These are phyloP conservation scores for Actinernus sp. DNA, from an alignment of 92 coral and sea anemone species.

Conservation along the genomic window DNA sequence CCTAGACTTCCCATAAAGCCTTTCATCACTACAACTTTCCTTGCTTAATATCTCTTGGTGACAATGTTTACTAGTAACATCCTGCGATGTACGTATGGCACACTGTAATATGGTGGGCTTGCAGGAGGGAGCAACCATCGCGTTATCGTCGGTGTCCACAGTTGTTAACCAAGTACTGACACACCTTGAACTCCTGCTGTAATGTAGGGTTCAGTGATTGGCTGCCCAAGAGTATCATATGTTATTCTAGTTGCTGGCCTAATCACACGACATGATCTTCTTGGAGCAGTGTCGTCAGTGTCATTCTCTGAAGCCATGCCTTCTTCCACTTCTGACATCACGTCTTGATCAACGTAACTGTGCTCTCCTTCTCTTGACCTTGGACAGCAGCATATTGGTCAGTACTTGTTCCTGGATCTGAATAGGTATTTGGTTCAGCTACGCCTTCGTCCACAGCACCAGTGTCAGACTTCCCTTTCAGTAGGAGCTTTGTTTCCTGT, in stretches of 20 bases:
- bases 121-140: too few species aligned
- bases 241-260: constrained; percentile 17
- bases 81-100: too few species aligned
- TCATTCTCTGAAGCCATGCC: not conserved
- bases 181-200: constrained; percentile 10
- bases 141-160: too few species aligned
- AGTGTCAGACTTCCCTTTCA: not conserved
- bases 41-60: too few species aligned
- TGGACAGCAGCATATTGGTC: too few species aligned
- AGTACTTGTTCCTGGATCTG: too few species aligned
- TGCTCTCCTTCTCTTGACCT: constrained; percentile 4
- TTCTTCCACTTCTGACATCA: not conserved
- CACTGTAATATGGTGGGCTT: too few species aligned
- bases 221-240: constrained; percentile 7
- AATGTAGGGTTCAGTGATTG: constrained; percentile 7
- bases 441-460: constrained; percentile 1
- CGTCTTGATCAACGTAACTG: not conserved
- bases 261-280: constrained; percentile 9
- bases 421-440: too few species aligned
- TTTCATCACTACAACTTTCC: too few species aligned
- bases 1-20: too few species aligned
- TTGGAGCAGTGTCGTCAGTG: not conserved
- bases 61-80: too few species aligned
- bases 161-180: constrained; percentile 7
- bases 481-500: not conserved